These are phyloP conservation scores for Alcedo quadribrachys DNA, from an alignment of 2,797 vertebrate species.

Conservation along the genomic window DNA sequence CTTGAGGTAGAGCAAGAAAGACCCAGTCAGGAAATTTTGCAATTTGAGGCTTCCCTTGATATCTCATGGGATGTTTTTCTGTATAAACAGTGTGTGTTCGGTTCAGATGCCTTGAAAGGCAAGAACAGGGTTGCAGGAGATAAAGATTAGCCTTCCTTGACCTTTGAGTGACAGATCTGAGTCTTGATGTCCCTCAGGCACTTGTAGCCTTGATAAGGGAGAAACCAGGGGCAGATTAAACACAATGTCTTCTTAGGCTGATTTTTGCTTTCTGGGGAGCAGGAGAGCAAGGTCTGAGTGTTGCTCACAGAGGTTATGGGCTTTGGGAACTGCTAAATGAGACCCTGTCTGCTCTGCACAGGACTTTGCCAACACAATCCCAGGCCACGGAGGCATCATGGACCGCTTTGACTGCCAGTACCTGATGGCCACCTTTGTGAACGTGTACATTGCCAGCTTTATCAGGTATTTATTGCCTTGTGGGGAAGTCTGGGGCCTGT, in stretches of 20 bases:
- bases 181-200: background rate
- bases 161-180: background rate
- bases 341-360: conserved; percentile 46
- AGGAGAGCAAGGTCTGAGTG: accelerated
- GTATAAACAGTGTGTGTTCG: background rate
- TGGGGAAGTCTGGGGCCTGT: background rate
- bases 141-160: background rate
- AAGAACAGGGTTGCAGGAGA: background rate
- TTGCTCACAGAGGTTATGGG: accelerated
- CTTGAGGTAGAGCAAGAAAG: background rate
- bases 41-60: conserved; percentile 16
- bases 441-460: conserved; percentile 98
- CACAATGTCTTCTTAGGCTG: background rate
- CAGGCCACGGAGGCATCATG: conserved; percentile 98
- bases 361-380: conserved; percentile 99
- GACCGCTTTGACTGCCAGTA: conserved; percentile 99
- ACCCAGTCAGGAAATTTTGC: background rate
- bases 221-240: background rate
- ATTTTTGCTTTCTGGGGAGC: background rate
- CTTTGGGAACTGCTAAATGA: background rate
- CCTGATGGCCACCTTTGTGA: conserved; percentile 98
- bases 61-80: background rate
- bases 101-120: background rate
- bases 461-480: conserved; percentile 85
- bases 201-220: background rate